These are phyloP conservation scores for Scatophagus argus DNA, from an alignment of 2,113 vertebrate species.

Conservation along the genomic window DNA sequence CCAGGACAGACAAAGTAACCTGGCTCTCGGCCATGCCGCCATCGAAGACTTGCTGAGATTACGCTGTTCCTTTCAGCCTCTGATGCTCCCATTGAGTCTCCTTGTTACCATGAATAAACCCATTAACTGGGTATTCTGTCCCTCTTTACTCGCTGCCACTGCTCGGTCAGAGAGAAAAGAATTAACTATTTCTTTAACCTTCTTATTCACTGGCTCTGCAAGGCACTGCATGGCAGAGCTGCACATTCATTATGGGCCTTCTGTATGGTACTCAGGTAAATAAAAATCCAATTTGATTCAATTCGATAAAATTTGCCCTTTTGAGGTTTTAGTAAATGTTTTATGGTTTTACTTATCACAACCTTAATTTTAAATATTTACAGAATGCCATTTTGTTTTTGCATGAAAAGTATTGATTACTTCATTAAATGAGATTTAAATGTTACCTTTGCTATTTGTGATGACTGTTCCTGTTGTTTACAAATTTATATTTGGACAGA, in stretches of 20 bases:
- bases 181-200: background rate
- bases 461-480: too few species aligned
- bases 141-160: too few species aligned
- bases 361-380: background rate
- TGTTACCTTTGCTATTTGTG: background rate
- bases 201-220: background rate
- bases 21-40: background rate
- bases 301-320: too few species aligned
- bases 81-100: background rate
- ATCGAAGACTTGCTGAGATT: slow-evolving; percentile 19
- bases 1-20: background rate
- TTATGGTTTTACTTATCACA: background rate
- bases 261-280: too few species aligned
- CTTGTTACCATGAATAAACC: slow-evolving; percentile 19
- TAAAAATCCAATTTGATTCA: too few species aligned
- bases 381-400: background rate
- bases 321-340: too few species aligned
- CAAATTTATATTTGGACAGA: too few species aligned
- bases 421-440: background rate
- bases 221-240: background rate
- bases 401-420: background rate
- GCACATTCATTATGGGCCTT: too few species aligned
- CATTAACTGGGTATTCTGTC: slow-evolving; percentile 10
- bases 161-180: slow-evolving; percentile 5
- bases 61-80: slow-evolving; percentile 26